These are phyloP conservation scores for Acanthiza pusilla DNA, from an alignment of 2,797 vertebrate genomes.

Conservation along the genomic window DNA sequence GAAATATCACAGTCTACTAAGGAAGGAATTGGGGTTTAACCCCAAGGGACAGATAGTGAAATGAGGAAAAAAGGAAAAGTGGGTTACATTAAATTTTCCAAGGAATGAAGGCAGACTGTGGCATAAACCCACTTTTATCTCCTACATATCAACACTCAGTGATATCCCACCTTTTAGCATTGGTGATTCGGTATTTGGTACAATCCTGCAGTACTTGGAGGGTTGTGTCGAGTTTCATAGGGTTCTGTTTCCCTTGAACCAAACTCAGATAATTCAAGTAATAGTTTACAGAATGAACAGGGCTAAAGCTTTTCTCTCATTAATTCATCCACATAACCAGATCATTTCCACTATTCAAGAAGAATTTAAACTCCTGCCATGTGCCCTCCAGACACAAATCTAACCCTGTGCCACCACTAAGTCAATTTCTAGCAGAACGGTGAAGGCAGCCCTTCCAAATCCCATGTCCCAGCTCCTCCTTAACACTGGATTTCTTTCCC, in stretches of 20 bases:
- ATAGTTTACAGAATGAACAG: background rate
- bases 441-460: background rate
- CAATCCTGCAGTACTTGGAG: background rate
- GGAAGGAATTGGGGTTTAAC: background rate
- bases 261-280: background rate
- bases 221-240: background rate
- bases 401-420: background rate
- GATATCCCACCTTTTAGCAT: rapidly evolving
- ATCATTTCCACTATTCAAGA: background rate
- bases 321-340: background rate
- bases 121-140: background rate
- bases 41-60: background rate
- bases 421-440: background rate
- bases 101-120: background rate
- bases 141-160: background rate
- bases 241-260: background rate
- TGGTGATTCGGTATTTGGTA: background rate
- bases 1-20: background rate
- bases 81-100: rapidly evolving
- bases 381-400: background rate
- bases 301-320: background rate
- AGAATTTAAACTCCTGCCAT: background rate
- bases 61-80: background rate
- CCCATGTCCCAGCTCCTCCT: background rate
- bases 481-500: background rate